Percentiles rank a stretch among this genome's conserved stretches.
phyloP scores from a whole-genome alignment of 2,888 invertebrate genomes.

The Glyphotaelius pellucidus region DNA sequence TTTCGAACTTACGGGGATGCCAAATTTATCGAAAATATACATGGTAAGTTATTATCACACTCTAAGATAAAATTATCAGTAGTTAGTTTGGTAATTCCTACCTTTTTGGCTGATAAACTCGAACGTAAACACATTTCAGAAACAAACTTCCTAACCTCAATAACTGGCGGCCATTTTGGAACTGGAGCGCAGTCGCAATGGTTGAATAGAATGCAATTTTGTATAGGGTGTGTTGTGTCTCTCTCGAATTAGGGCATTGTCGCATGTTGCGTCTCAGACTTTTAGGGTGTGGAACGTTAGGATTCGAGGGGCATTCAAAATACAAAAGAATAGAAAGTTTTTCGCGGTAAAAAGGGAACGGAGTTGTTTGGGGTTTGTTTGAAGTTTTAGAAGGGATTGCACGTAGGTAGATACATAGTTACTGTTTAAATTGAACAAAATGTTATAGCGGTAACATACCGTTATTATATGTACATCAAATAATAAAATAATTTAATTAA shows the following conservation, averaged over 20 bases:
- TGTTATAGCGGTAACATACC: too few species aligned
- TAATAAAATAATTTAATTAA: too few species aligned
- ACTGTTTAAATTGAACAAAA: not conserved
- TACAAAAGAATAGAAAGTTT: conserved; percentile 65
- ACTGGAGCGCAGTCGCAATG: conserved; percentile 64
- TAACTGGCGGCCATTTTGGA: conserved; percentile 63
- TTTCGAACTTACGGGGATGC: not conserved
- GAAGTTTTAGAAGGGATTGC: conserved; percentile 31
- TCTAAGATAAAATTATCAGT: not conserved
- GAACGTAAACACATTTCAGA: conserved; percentile 34
- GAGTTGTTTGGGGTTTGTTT: not conserved
- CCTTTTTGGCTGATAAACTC: conserved; percentile 9
- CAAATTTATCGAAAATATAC: not conserved
- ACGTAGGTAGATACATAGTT: not conserved
- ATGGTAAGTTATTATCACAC: not conserved
- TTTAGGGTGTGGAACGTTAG: conserved; percentile 35
- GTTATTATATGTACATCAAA: too few species aligned
- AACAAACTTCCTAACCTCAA: conserved; percentile 57
- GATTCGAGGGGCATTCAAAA: conserved; percentile 49
- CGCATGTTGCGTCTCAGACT: conserved; percentile 32
- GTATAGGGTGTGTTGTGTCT: conserved; percentile 51
- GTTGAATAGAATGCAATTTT: conserved; percentile 50
- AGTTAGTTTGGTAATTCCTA: not conserved
- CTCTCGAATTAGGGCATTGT: not conserved
- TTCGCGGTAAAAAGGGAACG: conserved; percentile 61